Conservation (phyloP, 2,888 invertebrate species). For the Lasioglossum villosulum region DNA sequence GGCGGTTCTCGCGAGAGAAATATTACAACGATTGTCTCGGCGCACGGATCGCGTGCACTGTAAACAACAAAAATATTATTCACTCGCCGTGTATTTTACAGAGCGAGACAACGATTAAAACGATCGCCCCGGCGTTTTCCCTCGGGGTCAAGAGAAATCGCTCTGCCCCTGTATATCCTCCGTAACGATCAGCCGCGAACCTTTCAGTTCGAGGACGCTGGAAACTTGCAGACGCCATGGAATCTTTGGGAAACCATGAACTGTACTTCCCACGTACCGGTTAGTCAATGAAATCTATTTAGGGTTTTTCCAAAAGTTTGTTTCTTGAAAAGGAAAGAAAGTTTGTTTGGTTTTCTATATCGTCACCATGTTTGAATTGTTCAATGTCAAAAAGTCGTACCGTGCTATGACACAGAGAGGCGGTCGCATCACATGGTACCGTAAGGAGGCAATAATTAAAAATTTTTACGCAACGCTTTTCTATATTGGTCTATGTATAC, state of each 20-base stretch:
- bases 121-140: background rate
- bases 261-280: background rate
- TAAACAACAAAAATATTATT: slow-evolving; percentile 11
- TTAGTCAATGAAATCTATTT: background rate
- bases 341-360: no score
- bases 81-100: background rate
- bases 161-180: background rate
- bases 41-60: background rate
- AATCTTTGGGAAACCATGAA: background rate
- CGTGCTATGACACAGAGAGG: no score
- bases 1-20: background rate
- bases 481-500: no score
- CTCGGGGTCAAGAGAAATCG: background rate
- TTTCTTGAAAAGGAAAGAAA: background rate
- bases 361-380: no score
- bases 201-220: background rate
- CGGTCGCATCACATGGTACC: no score
- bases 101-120: slow-evolving; percentile 1
- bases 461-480: no score
- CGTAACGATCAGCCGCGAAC: background rate
- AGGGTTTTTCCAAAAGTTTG: background rate
- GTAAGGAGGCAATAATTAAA: no score
- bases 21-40: background rate
- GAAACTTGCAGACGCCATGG: background rate
- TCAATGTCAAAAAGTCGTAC: no score